Evolutionary conservation across 2,113 vertebrate species (phyloP), one percentile per base, ranked within the genome.

Genomic region (Nibea albiflora): DNA sequence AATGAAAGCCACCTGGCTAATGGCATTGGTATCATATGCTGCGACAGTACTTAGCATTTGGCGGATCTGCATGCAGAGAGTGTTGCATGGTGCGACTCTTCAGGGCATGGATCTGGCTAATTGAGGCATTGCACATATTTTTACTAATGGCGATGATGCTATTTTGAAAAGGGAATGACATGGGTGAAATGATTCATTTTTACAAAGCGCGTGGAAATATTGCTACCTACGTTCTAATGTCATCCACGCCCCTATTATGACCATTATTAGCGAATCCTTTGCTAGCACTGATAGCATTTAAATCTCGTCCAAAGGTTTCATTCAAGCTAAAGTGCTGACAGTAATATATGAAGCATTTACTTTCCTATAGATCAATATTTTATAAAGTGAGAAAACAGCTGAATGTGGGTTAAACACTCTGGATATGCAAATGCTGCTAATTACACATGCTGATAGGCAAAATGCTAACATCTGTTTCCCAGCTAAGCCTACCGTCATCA

Each of bases 21-120:
- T 98, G 97, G 95, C 95, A 96, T 94, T 94, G 95, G 95, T 94
- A 96, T 98, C 97, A 96, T 95, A 94, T 95, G 97, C 96, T 97
- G 96, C 88, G 93, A 94, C 94, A 95, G 95, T 96, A 95, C 93
- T 97, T 95, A 96, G 96, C 93, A 96, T 96, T 96, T 96, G 95
- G 95, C 95, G 94, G 93, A 93, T 95, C 96, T 95, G 95, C 94
- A 93, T 90, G 95, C 90, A 94, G 85, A 88, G 90, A 94, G 91
- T 86, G 76, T 90, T 94, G 91, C 92, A 88, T 86, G 93, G 93
- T 88, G 92, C 85, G 90, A 91, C 93, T 95, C 95, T 94, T 94
- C 89, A 87, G 91, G 90, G 93, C 93, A 95, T 93, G 95, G 92
- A 92, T 63, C 92, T 78, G 89, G 84, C 92, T 92, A 92, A 94